Conservation (phyloP, 2,888 invertebrate species). For the Drosophila koepferae region DNA sequence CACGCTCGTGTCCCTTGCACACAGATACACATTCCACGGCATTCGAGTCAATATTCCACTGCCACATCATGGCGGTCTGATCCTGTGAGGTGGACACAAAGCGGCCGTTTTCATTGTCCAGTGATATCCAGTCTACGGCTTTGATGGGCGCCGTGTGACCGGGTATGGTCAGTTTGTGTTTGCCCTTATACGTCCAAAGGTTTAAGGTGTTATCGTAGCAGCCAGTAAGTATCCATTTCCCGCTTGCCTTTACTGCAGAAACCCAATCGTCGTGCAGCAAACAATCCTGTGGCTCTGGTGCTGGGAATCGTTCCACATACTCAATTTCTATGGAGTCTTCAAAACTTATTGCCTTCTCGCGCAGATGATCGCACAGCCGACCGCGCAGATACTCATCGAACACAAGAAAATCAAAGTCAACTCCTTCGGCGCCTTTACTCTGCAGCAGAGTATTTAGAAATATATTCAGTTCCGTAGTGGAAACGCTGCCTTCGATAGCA, state of each 20-base stretch:
- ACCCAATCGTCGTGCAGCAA: conserved; percentile 99
- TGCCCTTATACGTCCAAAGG: conserved; percentile 94
- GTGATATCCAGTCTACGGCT: conserved; percentile 93
- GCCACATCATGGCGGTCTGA: conserved; percentile 95
- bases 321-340: conserved; percentile 96
- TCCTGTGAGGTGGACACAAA: conserved; percentile 96
- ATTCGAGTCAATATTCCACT: conserved; percentile 91
- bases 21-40: conserved; percentile 92
- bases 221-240: conserved; percentile 94
- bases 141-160: conserved; percentile 95
- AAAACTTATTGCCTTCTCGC: conserved; percentile 90
- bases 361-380: conserved; percentile 90
- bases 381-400: conserved; percentile 91
- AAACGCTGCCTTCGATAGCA: conserved; percentile 91
- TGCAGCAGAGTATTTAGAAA: conserved; percentile 91
- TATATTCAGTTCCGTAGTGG: conserved; percentile 90
- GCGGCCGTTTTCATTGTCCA: conserved; percentile 88
- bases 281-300: conserved; percentile 96
- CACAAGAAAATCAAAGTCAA: conserved; percentile 95
- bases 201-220: conserved; percentile 97
- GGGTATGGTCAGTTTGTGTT: conserved; percentile 92
- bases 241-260: conserved; percentile 91
- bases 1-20: conserved; percentile 96
- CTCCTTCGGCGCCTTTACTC: conserved; percentile 76
- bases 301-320: conserved; percentile 95